Conservation (phyloP, 1,140 invertebrate genomes). For the Muscidifurax raptorellus region DNA sequence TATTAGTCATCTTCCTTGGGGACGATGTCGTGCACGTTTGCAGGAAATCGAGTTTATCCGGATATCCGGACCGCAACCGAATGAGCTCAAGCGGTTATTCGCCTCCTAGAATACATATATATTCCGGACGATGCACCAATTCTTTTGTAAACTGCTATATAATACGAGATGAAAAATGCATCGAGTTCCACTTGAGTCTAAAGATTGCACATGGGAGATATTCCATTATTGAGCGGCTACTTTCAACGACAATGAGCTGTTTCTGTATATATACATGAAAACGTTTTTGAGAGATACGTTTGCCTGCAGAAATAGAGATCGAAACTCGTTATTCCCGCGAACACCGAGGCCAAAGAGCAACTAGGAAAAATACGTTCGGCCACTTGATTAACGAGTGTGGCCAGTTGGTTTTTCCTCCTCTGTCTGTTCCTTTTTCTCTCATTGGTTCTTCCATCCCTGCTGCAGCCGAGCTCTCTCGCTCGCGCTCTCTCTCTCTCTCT, state of each 20-base stretch:
- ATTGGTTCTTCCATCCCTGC: slow-evolving; percentile 5
- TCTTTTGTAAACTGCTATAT: background rate
- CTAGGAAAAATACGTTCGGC: slow-evolving; percentile 42
- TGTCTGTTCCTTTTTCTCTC: background rate
- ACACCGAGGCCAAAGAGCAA: slow-evolving; percentile 31
- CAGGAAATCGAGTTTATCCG: slow-evolving; percentile 60
- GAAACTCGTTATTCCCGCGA: slow-evolving; percentile 42
- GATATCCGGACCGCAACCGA: slow-evolving; percentile 42
- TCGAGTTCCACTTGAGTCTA: too few relatives aligned
- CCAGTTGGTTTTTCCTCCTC: slow-evolving; percentile 19
- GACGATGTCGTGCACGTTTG: slow-evolving; percentile 50
- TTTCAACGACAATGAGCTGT: background rate
- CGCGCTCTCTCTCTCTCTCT: background rate
- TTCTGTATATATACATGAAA: too few relatives aligned
- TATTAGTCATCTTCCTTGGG: slow-evolving; percentile 58
- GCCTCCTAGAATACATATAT: background rate
- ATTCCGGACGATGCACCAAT: background rate
- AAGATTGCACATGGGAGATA: too few relatives aligned
- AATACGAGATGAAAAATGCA: background rate
- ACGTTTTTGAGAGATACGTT: background rate
- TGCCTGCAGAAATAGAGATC: slow-evolving; percentile 37
- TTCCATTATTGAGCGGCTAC: too few relatives aligned
- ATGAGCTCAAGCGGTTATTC: background rate
- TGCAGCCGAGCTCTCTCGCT: background rate
- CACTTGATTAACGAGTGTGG: slow-evolving; percentile 54